Percentiles rank a stretch among this genome's conserved stretches.
These are phyloP conservation scores for Rhinopomastus cyanomelas DNA, from an alignment of 2,113 vertebrate genomes.

Conservation along the genomic window DNA sequence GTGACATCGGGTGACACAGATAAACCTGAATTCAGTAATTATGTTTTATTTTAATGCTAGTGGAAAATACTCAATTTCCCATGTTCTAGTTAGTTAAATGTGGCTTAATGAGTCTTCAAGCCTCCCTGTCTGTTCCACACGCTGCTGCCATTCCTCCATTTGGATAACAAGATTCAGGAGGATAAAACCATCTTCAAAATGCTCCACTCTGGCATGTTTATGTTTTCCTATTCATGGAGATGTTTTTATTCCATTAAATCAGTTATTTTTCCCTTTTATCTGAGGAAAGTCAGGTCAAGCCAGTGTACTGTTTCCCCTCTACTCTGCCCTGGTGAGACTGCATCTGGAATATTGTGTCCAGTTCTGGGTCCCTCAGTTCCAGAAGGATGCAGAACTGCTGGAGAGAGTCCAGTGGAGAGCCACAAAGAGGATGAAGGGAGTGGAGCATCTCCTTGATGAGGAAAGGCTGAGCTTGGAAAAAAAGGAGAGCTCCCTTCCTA, in stretches of 20 bases:
- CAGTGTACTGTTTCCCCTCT: too few species aligned
- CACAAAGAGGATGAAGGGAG: too few species aligned
- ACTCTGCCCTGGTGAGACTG: too few species aligned
- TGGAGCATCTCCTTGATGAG: too few species aligned
- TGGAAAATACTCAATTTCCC: neutral
- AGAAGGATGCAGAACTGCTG: too few species aligned
- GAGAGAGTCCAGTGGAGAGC: too few species aligned
- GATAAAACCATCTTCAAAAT: neutral
- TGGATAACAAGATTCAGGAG: neutral
- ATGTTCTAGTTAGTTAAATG: neutral
- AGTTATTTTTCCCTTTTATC: neutral
- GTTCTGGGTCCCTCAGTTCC: too few species aligned
- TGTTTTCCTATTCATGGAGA: neutral
- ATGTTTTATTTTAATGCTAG: slow-evolving; percentile 8
- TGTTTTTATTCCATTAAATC: neutral
- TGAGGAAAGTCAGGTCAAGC: neutral
- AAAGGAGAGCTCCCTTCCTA: too few species aligned
- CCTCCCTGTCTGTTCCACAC: neutral
- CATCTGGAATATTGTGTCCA: too few species aligned
- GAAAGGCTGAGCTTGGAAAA: too few species aligned
- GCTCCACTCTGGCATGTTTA: neutral
- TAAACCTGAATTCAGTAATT: slow-evolving; percentile 35
- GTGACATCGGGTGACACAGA: slow-evolving; percentile 45
- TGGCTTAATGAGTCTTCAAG: neutral
- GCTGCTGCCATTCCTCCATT: neutral